phyloP scores from a whole-genome alignment of 2,888 invertebrate genomes.

The Campoplex nolae region DNA sequence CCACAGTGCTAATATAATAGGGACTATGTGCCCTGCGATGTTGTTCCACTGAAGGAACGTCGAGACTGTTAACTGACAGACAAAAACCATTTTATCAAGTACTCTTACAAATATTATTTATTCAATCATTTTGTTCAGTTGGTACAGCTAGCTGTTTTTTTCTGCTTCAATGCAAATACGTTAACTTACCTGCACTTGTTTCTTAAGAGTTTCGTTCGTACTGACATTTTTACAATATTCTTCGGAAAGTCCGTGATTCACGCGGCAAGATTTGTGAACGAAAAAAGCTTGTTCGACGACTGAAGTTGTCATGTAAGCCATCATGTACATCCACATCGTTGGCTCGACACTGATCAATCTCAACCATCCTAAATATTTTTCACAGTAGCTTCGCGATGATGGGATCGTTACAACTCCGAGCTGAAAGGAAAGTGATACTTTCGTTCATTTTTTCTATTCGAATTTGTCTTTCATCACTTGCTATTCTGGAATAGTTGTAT shows the following conservation, averaged over 20 bases:
- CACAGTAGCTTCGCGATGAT: slow-evolving; percentile 26
- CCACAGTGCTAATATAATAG: slow-evolving; percentile 91
- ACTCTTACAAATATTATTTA: neutral
- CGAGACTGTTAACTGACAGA: slow-evolving; percentile 88
- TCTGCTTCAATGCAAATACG: neutral
- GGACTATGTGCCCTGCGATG: slow-evolving; percentile 90
- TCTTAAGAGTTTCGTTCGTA: slow-evolving; percentile 86
- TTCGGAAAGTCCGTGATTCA: slow-evolving; percentile 89
- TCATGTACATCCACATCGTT: slow-evolving; percentile 94
- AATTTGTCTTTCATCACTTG: neutral
- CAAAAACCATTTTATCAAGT: neutral
- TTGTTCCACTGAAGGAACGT: slow-evolving; percentile 92
- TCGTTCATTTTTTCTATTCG: neutral
- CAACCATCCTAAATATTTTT: slow-evolving; percentile 76
- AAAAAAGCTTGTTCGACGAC: slow-evolving; percentile 93
- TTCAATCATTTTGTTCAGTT: neutral
- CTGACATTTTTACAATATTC: slow-evolving; percentile 89
- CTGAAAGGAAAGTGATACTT: slow-evolving; percentile 40
- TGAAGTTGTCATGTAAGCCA: slow-evolving; percentile 93
- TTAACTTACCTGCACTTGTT: slow-evolving; percentile 88
- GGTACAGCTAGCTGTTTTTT: neutral
- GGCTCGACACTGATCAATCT: slow-evolving; percentile 92
- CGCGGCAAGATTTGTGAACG: slow-evolving; percentile 91
- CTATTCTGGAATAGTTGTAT: neutral
- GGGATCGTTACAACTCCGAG: slow-evolving; percentile 1